Evolutionary conservation across 2,888 invertebrate species (phyloP).

Genomic region (Erebia epiphron): DNA sequence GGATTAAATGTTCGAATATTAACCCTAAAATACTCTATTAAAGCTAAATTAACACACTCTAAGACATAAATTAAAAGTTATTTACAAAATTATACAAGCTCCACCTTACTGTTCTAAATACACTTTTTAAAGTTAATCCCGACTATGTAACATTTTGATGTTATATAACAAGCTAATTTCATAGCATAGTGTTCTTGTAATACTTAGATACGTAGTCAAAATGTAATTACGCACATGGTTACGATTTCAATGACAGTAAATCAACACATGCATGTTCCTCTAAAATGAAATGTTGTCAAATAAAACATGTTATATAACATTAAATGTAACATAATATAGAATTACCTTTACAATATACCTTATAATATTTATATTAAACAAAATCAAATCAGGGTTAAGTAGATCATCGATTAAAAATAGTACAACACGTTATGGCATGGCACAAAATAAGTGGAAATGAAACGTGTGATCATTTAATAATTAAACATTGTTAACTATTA

Average conservation of each 20-base stretch:
- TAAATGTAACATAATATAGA: slow-evolving; percentile 11
- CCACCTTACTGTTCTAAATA: slow-evolving; percentile 28
- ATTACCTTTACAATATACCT: slow-evolving; percentile 17
- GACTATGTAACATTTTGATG: slow-evolving; percentile 6
- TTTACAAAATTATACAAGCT: slow-evolving; percentile 79
- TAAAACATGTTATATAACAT: not conserved
- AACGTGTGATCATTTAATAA: slow-evolving; percentile 13
- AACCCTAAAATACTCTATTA: slow-evolving; percentile 74
- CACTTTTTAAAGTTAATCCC: not conserved
- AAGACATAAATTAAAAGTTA: slow-evolving; percentile 75
- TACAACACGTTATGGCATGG: slow-evolving; percentile 55
- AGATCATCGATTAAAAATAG: slow-evolving; percentile 29
- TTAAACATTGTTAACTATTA: slow-evolving; percentile 1
- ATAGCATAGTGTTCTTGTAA: not conserved
- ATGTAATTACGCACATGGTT: not conserved
- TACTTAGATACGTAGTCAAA: no score
- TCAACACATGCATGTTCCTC: not conserved
- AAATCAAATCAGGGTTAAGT: slow-evolving; percentile 25
- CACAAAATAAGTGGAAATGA: slow-evolving; percentile 51
- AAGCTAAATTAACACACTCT: slow-evolving; percentile 74
- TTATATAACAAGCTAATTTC: not conserved
- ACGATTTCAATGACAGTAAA: not conserved
- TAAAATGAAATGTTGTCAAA: not conserved
- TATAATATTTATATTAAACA: slow-evolving; percentile 6
- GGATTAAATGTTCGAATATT: slow-evolving; percentile 63